Conservation (phyloP, 23 tunicate genomes). For the Halocynthia aurantium region DNA sequence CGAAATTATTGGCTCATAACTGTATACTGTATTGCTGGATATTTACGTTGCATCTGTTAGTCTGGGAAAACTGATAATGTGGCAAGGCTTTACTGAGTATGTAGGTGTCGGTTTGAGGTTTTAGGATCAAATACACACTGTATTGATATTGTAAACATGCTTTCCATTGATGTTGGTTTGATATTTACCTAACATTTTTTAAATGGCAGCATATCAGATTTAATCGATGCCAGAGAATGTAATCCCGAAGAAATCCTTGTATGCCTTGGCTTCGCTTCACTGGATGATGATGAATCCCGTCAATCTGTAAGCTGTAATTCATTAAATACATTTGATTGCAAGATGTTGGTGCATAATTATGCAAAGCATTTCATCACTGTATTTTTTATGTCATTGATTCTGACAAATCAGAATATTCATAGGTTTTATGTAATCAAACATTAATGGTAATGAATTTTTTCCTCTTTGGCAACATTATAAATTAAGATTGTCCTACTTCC, state of each 20-base stretch:
- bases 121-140: background rate
- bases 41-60: too few relatives aligned
- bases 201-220: slow-evolving; percentile 40
- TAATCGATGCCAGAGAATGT: slow-evolving; percentile 63
- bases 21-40: too few relatives aligned
- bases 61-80: background rate
- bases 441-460: too few relatives aligned
- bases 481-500: too few relatives aligned
- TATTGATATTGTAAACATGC: background rate
- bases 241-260: slow-evolving; percentile 50
- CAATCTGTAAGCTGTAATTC: slow-evolving; percentile 39
- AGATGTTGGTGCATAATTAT: too few relatives aligned
- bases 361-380: too few relatives aligned
- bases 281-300: slow-evolving; percentile 16
- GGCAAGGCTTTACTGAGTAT: background rate
- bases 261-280: slow-evolving; percentile 38
- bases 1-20: too few relatives aligned
- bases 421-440: too few relatives aligned
- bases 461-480: too few relatives aligned
- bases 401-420: too few relatives aligned
- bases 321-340: background rate
- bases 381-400: too few relatives aligned
- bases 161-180: background rate
- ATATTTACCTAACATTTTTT: too few relatives aligned
- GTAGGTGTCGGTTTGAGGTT: slow-evolving; percentile 5